A percentile compares a stretch with the other conserved stretches of the same genome.
These are phyloP conservation scores for Lutjanus erythropterus DNA, from an alignment of 2,113 vertebrate genomes.

Conservation along the genomic window DNA sequence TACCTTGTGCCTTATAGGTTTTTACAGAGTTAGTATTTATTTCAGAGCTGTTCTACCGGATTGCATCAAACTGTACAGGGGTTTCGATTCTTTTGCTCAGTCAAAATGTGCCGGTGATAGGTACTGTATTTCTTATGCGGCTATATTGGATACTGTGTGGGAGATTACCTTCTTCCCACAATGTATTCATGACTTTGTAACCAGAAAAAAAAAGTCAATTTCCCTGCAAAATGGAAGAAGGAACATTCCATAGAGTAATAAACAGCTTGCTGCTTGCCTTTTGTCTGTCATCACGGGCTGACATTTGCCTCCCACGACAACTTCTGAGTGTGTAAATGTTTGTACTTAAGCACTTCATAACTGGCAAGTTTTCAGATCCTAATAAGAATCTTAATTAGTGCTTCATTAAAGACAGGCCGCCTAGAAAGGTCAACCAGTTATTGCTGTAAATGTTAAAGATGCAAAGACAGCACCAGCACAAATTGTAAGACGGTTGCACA, in stretches of 20 bases:
- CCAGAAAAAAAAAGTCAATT: conserved; percentile 44
- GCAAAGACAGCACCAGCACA: conserved; percentile 17
- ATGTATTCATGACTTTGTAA: conserved; percentile 57
- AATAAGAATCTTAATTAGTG: conserved; percentile 55
- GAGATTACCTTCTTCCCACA: conserved; percentile 4
- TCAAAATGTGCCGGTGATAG: conserved; percentile 22
- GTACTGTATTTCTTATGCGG: conserved; percentile 43
- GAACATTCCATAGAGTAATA: conserved; percentile 15
- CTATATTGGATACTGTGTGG: conserved; percentile 37
- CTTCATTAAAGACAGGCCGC: conserved; percentile 32
- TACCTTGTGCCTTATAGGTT: too few species aligned
- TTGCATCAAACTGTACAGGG: conserved; percentile 16
- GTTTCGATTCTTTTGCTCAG: conserved; percentile 23
- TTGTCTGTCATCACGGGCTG: conserved; percentile 22
- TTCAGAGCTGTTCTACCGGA: conserved; percentile 18
- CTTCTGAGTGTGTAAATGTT: conserved; percentile 54
- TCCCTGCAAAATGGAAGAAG: conserved; percentile 33
- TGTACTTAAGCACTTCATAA: conserved; percentile 49
- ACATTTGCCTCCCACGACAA: conserved; percentile 48
- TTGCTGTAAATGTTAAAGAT: conserved; percentile 43
- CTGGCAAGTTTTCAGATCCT: conserved; percentile 49
- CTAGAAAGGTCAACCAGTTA: conserved; percentile 59
- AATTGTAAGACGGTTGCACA: conserved; percentile 12
- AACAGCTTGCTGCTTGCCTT: conserved; percentile 37
- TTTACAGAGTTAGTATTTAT: conserved; percentile 7